Evolutionary conservation across 2,797 vertebrate genomes (phyloP), one percentile per base, ranked within the genome.

Genomic region (Luscinia luscinia): DNA sequence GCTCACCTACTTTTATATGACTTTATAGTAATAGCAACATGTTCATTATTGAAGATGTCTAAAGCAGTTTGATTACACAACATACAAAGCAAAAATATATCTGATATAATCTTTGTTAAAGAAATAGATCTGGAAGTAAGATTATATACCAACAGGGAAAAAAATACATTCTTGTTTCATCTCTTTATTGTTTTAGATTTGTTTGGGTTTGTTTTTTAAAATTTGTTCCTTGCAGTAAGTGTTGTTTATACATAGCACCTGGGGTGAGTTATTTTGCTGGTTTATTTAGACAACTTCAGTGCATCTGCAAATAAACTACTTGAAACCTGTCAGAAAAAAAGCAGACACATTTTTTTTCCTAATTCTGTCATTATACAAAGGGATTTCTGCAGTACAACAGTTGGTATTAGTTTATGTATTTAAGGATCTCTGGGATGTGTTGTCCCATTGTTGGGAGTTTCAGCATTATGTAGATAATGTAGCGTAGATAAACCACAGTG

Each of bases 1-100:
- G 90, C 95, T 96, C 88, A 84, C 79, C 36, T 95, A 26, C 94
- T 96, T 97, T 90, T 93, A 36, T 75, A 45, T 92, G 82, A 86
- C 76, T 87, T 82, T 84, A 55, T 95, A 94, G 93, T 89, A 93
- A 89, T 79, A 94, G 90, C 94, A 94, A 77, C 18, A 7, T 89
- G 69, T 93, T 95, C 75, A 73, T 96, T 85, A 91, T 59, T 83
- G 61, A 59, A 83, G 81, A 63, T 83, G 79, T 93, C 87, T 89
- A 64, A 94, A 52, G 86, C 84, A 90, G 78, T 96, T 89, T 86
- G 95, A 91, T 93, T 94, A 64, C 57, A 66, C 66, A 89, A 27
- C 22, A 76, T 78, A 75, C 43, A 67, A 84, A 87, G 51, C 52
- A 80, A 86, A 87, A 59, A 24, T 11, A 21, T 51, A 80, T 67